These are phyloP conservation scores for Porites australiensis DNA, from an alignment of 64 coral and sea anemone genomes.

Conservation along the genomic window DNA sequence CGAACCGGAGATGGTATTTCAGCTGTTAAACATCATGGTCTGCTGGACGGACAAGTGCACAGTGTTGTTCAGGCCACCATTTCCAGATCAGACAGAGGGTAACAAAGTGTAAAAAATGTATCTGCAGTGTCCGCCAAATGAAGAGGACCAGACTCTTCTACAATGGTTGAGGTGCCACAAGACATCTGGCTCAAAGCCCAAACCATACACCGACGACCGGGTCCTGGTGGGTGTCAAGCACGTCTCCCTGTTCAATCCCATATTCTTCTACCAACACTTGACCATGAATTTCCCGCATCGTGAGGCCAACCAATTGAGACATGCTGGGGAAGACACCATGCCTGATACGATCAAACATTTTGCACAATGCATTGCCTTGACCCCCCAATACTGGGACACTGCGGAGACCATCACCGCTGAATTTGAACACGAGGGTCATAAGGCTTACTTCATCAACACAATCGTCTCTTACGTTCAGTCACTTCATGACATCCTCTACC, in stretches of 20 bases:
- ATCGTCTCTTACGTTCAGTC: background rate
- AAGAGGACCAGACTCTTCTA: background rate
- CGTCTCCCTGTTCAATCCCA: slow-evolving; percentile 38
- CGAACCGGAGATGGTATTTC: slow-evolving; percentile 64
- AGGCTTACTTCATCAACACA: background rate
- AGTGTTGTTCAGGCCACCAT: background rate
- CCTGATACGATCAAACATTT: slow-evolving; percentile 34
- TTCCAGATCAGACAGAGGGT: background rate
- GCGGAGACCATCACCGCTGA: background rate
- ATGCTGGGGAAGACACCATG: background rate
- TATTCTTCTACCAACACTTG: slow-evolving; percentile 47
- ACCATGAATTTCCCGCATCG: background rate
- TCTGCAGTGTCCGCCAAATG: background rate
- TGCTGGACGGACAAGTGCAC: slow-evolving; percentile 15
- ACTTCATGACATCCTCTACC: background rate
- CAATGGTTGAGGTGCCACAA: slow-evolving; percentile 15
- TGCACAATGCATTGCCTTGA: background rate
- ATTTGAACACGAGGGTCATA: slow-evolving; percentile 9
- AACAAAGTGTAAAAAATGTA: background rate
- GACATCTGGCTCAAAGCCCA: background rate
- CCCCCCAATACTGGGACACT: slow-evolving; percentile 22
- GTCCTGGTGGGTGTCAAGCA: slow-evolving; percentile 23
- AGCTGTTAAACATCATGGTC: background rate
- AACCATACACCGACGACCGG: background rate
- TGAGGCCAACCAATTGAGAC: background rate